These are phyloP conservation scores for Tortrix viridana DNA, from an alignment of 2,888 invertebrate species.

Conservation along the genomic window DNA sequence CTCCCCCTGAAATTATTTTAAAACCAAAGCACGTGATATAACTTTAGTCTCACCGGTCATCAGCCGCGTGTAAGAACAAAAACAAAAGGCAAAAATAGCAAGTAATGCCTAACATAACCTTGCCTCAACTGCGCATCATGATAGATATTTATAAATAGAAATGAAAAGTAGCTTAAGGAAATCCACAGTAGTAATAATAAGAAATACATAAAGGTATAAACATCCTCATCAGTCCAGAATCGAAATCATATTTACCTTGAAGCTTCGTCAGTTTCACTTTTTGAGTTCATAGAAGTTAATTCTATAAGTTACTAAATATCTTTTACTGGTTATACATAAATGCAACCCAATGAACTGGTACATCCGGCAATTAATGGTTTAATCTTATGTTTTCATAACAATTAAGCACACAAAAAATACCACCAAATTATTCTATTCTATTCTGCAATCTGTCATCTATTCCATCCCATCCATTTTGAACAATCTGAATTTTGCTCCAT, in stretches of 20 bases:
- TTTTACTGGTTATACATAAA: conserved; percentile 61
- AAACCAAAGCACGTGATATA: conserved; percentile 37
- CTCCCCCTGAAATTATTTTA: conserved; percentile 68
- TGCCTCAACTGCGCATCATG: conserved; percentile 52
- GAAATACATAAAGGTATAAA: conserved; percentile 14
- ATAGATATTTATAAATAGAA: conserved; percentile 40
- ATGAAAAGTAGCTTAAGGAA: conserved; percentile 23
- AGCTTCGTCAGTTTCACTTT: conserved; percentile 84
- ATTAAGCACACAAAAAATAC: conserved; percentile 65
- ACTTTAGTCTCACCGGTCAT: conserved; percentile 41
- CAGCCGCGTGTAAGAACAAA: conserved; percentile 49
- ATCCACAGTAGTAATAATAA: conserved; percentile 27
- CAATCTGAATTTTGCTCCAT: conserved; percentile 42
- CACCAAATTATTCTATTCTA: conserved; percentile 59
- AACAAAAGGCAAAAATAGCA: conserved; percentile 78
- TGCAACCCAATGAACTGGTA: conserved; percentile 52
- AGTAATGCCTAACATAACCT: conserved; percentile 76
- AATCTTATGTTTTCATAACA: conserved; percentile 53
- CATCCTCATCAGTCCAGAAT: conserved; percentile 10
- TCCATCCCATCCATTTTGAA: conserved; percentile 70
- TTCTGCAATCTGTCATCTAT: conserved; percentile 67
- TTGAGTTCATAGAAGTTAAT: conserved; percentile 83
- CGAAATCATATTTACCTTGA: conserved; percentile 70
- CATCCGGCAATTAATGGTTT: conserved; percentile 53
- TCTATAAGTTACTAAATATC: conserved; percentile 62